These are phyloP conservation scores for Lithophane ornitopus DNA, from an alignment of 2,888 invertebrate species.

Conservation along the genomic window DNA sequence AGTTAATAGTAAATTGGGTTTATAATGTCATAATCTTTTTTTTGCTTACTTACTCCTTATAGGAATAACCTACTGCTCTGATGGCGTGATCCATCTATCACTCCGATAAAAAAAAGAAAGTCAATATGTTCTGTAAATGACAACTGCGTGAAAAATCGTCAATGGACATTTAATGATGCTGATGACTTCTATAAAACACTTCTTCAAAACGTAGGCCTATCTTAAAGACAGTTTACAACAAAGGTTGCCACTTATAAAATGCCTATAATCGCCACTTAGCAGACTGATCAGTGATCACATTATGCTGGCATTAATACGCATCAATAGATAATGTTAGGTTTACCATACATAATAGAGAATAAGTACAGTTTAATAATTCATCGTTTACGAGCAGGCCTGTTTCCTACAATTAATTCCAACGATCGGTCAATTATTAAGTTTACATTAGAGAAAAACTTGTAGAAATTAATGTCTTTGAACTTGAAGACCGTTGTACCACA, in stretches of 20 bases:
- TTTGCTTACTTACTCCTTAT: background rate
- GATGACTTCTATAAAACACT: slow-evolving; percentile 7
- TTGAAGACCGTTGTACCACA: slow-evolving; percentile 9
- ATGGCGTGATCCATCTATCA: background rate
- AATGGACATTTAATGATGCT: background rate
- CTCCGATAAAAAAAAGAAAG: background rate
- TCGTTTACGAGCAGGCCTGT: slow-evolving; percentile 44
- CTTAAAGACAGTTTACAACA: slow-evolving; percentile 16
- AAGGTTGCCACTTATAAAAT: slow-evolving; percentile 29
- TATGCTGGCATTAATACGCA: slow-evolving; percentile 47
- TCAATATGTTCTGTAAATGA: background rate
- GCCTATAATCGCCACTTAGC: slow-evolving; percentile 38
- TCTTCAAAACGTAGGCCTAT: slow-evolving; percentile 4
- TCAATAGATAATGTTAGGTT: slow-evolving; percentile 60
- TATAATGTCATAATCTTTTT: background rate
- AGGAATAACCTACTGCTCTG: background rate
- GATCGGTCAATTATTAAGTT: slow-evolving; percentile 53
- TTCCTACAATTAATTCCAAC: slow-evolving; percentile 40
- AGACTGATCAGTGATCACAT: slow-evolving; percentile 30
- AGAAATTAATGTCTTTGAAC: slow-evolving; percentile 20
- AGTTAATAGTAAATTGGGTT: background rate
- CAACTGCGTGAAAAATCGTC: background rate
- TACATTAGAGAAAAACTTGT: slow-evolving; percentile 28
- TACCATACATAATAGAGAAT: slow-evolving; percentile 57
- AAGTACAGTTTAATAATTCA: slow-evolving; percentile 59